Evolutionary conservation across 2,113 vertebrate species (phyloP), one percentile per base, ranked within the genome.

Genomic region (Coregonus clupeaformis): DNA sequence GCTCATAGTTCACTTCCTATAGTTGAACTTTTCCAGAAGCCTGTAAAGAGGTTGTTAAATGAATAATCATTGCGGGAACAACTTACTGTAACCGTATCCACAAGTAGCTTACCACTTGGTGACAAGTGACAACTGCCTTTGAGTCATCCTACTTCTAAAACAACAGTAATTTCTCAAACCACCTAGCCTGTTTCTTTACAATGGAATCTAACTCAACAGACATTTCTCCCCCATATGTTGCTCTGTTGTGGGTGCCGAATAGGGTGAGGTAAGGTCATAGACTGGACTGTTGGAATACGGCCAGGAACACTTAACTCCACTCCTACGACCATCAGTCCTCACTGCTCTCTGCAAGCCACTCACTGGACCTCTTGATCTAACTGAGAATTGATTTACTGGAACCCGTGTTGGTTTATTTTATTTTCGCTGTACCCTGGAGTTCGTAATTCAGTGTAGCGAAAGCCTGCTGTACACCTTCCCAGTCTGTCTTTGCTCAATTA

Each of bases 351-450:
- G n/a, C 22, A 27, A 63, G 11, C 60, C 60, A 25, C 60, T 63
- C 24, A 42, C 36, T 42, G 36, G 9, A 63, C 60, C 60, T 63
- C 60, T 63, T 42, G 36, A 42, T 25, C 24, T 25, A 25, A 25
- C 9, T 9, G 60, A 59, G 14, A n/a, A 63, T 63, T 63, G 22
- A 63, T 22, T 25, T 63, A 7, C 22, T 63, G 60, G 55, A 18
- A 20, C 55, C 60, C 65, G 73, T 62, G 77, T 77, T 74, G 70
- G 69, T 70, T 22, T 22, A 32, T 57, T 71, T 69, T 59, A 47
- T 71, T 75, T 62, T 49, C 9, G 7, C 36, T 9, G 36, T 42
- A 42, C 36, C 36, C 7, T 7, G 36, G 7, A 1, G 36, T 42
- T 42, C 36, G 9, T 42, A 42, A 42, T 9, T 42, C 36, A 11